Evolutionary conservation across 2,113 vertebrate genomes (phyloP).

Genomic region (Bufo bufo): DNA sequence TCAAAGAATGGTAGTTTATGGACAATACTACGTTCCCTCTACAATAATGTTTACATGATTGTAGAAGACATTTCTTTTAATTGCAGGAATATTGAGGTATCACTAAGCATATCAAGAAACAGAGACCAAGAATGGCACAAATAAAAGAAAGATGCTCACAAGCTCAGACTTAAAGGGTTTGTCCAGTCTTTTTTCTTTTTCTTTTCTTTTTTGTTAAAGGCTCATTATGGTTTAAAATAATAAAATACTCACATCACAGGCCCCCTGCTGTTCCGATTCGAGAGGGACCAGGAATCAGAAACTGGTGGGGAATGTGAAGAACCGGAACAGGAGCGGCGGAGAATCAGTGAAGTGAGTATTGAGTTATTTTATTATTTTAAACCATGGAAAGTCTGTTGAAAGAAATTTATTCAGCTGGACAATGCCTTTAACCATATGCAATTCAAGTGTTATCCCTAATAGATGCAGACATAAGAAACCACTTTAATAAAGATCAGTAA

Average conservation of each 20-base stretch:
- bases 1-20: background rate
- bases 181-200: too few relatives aligned
- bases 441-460: conserved; percentile 63
- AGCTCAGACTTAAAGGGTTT: conserved; percentile 46
- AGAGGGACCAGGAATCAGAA: too few relatives aligned
- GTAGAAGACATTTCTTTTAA: background rate
- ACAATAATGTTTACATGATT: background rate
- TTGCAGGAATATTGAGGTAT: background rate
- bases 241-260: too few relatives aligned
- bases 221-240: too few relatives aligned
- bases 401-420: too few relatives aligned
- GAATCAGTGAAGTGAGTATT: too few relatives aligned
- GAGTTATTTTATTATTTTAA: too few relatives aligned
- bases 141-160: conserved; percentile 67
- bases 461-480: conserved; percentile 58
- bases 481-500: conserved; percentile 18
- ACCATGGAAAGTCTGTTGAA: too few relatives aligned
- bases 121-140: conserved; percentile 59
- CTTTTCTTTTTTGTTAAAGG: too few relatives aligned
- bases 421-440: conserved; percentile 58
- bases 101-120: background rate
- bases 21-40: background rate
- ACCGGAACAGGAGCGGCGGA: too few relatives aligned
- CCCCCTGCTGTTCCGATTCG: too few relatives aligned
- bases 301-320: too few relatives aligned